Percentiles rank a stretch among this genome's conserved stretches.
phyloP scores from a whole-genome alignment of 2,888 invertebrate genomes.

The Melieria crassipennis region DNA sequence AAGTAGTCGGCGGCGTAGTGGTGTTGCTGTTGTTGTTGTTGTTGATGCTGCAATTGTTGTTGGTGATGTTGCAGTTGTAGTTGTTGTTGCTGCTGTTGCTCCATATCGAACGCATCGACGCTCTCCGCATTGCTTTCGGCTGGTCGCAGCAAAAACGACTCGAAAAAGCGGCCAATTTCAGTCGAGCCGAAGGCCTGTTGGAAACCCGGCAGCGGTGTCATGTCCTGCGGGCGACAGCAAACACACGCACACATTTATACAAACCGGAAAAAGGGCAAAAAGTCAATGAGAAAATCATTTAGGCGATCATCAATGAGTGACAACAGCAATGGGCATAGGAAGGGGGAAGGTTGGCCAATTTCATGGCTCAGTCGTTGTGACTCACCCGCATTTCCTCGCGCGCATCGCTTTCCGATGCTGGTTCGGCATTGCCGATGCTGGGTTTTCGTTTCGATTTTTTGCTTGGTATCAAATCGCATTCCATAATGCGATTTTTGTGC shows the following conservation, averaged over 20 bases:
- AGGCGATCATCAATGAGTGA: too few relatives aligned
- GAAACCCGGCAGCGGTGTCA: slow-evolving; percentile 78
- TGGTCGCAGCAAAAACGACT: slow-evolving; percentile 69
- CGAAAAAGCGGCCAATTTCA: slow-evolving; percentile 85
- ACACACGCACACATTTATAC: too few relatives aligned
- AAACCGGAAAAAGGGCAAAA: too few relatives aligned
- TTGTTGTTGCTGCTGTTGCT: slow-evolving; percentile 16
- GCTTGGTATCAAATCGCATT: slow-evolving; percentile 51
- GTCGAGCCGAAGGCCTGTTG: slow-evolving; percentile 88
- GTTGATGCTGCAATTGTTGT: slow-evolving; percentile 16
- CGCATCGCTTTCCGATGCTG: slow-evolving; percentile 37
- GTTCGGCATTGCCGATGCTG: neutral
- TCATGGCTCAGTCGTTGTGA: neutral
- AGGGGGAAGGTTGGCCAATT: neutral
- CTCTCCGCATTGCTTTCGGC: slow-evolving; percentile 42
- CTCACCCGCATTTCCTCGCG: slow-evolving; percentile 58
- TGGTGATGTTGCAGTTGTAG: slow-evolving; percentile 16
- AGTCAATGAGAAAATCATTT: too few relatives aligned
- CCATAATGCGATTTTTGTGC: slow-evolving; percentile 56
- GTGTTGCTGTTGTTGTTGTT: slow-evolving; percentile 13
- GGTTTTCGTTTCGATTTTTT: slow-evolving; percentile 57
- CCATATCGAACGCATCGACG: slow-evolving; percentile 8
- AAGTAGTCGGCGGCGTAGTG: slow-evolving; percentile 5
- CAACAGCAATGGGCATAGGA: neutral
- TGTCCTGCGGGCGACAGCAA: slow-evolving; percentile 48